Conservation (phyloP, 2,888 invertebrate genomes). For the Baccha elongata region DNA sequence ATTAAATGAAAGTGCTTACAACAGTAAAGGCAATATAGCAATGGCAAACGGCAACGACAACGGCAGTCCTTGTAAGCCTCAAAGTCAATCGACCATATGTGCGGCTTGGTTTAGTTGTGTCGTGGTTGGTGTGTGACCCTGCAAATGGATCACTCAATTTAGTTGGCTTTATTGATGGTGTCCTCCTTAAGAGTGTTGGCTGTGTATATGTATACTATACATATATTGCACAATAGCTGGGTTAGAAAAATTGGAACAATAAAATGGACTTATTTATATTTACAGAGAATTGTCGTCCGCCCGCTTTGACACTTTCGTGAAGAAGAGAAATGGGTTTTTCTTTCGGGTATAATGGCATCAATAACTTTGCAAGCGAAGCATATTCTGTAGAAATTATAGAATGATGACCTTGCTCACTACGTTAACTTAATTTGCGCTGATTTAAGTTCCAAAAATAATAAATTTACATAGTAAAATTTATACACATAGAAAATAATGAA, state of each 20-base stretch:
- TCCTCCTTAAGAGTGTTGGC: neutral
- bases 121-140: constrained; percentile 57
- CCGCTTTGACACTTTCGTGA: constrained; percentile 30
- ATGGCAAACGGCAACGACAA: neutral
- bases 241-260: constrained; percentile 42
- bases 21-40: constrained; percentile 33
- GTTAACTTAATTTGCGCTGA: no score
- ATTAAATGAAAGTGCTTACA: constrained; percentile 66
- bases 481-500: no score
- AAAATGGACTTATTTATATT: constrained; percentile 35
- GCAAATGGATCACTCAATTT: constrained; percentile 61
- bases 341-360: neutral
- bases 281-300: constrained; percentile 13
- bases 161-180: constrained; percentile 42
- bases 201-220: neutral
- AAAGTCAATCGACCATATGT: constrained; percentile 62
- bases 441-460: no score
- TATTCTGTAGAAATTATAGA: neutral
- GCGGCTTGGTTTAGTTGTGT: constrained; percentile 32
- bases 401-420: neutral
- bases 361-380: constrained; percentile 7
- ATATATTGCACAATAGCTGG: constrained; percentile 40
- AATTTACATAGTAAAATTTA: no score
- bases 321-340: constrained; percentile 19
- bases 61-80: constrained; percentile 8